These are phyloP conservation scores for Drepana arcuata DNA, from an alignment of 1,140 invertebrate genomes.

Conservation along the genomic window DNA sequence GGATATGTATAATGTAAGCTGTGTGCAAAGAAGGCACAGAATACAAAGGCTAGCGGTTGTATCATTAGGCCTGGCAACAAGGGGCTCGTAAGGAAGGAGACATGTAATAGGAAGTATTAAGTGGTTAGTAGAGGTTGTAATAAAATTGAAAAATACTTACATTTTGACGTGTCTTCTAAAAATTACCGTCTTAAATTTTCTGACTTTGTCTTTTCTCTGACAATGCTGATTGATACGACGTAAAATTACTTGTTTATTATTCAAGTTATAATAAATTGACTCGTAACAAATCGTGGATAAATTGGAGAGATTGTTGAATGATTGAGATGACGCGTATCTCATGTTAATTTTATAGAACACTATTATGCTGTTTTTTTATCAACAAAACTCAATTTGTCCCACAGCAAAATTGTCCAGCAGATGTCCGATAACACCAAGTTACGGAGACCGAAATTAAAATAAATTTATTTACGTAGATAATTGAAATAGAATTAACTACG, in stretches of 20 bases:
- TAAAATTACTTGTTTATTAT: constrained; percentile 23
- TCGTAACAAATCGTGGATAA: constrained; percentile 14
- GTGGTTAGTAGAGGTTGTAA: not conserved
- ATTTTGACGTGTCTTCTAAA: constrained; percentile 35
- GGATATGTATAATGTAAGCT: no score
- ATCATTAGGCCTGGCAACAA: no score
- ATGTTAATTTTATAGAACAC: constrained; percentile 38
- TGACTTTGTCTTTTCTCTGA: constrained; percentile 39
- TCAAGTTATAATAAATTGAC: constrained; percentile 4
- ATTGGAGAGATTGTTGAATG: constrained; percentile 20
- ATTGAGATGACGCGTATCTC: constrained; percentile 37
- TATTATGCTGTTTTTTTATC: no score
- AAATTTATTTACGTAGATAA: constrained; percentile 1
- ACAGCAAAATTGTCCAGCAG: constrained; percentile 6
- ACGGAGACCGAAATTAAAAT: constrained; percentile 31
- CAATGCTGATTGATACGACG: constrained; percentile 23
- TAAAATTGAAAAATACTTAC: constrained; percentile 26
- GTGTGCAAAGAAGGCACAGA: no score
- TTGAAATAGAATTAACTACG: no score
- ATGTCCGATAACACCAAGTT: constrained; percentile 27
- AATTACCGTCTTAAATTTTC: constrained; percentile 41
- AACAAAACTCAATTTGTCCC: no score
- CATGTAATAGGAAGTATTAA: not conserved
- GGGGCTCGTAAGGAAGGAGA: no score
- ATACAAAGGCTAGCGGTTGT: no score